Conservation (phyloP, 2,888 invertebrate genomes). For the Campoletis raptor region DNA sequence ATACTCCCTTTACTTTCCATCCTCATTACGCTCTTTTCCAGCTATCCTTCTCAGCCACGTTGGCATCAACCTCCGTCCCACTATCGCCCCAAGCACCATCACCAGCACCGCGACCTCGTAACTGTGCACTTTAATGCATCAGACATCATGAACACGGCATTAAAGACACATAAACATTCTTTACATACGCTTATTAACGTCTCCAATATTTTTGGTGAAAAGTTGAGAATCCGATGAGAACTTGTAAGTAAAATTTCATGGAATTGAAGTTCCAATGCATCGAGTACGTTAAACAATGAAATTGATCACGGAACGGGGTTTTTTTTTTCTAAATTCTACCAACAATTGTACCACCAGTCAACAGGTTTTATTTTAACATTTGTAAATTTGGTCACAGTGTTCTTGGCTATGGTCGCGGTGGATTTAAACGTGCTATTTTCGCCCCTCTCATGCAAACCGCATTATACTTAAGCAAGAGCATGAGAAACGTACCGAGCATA, state of each 20-base stretch:
- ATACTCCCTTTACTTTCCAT: constrained; percentile 64
- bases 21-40: constrained; percentile 64
- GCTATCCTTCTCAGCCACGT: constrained; percentile 47
- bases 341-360: background rate
- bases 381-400: constrained; percentile 7
- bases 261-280: background rate
- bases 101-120: constrained; percentile 20
- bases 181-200: background rate
- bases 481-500: constrained; percentile 67
- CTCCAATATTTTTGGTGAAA: background rate
- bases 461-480: constrained; percentile 70
- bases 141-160: constrained; percentile 28
- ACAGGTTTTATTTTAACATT: constrained; percentile 18
- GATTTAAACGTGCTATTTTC: constrained; percentile 50
- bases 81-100: constrained; percentile 48
- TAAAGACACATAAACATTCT: background rate
- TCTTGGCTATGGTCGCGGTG: background rate
- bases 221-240: background rate
- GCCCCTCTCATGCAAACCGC: constrained; percentile 69
- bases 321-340: background rate
- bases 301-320: no score
- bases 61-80: constrained; percentile 28
- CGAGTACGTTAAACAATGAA: no score
- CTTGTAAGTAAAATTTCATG: background rate
- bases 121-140: constrained; percentile 40